phyloP scores from a whole-genome alignment of 2,888 invertebrate genomes.

The Adelphocoris suturalis region DNA sequence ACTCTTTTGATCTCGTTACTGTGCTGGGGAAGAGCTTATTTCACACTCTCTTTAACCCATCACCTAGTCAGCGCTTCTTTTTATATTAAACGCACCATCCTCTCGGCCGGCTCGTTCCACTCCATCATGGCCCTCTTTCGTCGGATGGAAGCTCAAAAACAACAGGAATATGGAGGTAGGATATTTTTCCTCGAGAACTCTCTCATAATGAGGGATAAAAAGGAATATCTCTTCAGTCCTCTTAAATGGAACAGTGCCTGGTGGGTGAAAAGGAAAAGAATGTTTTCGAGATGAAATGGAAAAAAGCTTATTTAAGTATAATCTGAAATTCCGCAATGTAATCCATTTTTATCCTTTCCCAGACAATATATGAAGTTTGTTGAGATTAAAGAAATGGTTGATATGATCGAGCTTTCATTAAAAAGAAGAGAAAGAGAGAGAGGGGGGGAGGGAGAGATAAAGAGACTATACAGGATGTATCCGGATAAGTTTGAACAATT shows the following conservation, averaged over 20 bases:
- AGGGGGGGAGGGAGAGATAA: no score
- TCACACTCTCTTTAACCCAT: slow-evolving; percentile 62
- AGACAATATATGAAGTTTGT: no score
- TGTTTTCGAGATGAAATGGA: neutral
- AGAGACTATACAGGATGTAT: no score
- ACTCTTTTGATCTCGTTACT: slow-evolving; percentile 55
- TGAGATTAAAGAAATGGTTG: no score
- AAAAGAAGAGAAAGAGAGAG: no score
- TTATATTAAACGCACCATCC: neutral
- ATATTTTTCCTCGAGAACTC: neutral
- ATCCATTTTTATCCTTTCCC: no score
- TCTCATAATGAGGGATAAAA: slow-evolving; percentile 40
- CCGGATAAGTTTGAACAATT: no score
- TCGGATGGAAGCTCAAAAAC: neutral
- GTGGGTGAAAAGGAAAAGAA: neutral
- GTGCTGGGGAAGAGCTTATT: slow-evolving; percentile 40
- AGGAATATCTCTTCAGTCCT: neutral
- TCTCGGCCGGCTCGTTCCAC: neutral
- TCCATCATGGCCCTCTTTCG: slow-evolving; percentile 9
- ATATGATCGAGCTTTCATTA: no score
- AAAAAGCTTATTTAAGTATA: neutral
- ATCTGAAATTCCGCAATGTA: neutral
- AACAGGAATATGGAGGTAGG: neutral
- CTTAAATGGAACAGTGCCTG: neutral
- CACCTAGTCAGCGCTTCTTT: slow-evolving; percentile 39